Evolutionary conservation across 2,113 vertebrate genomes (phyloP).

Genomic region (Grammomys surdaster): DNA sequence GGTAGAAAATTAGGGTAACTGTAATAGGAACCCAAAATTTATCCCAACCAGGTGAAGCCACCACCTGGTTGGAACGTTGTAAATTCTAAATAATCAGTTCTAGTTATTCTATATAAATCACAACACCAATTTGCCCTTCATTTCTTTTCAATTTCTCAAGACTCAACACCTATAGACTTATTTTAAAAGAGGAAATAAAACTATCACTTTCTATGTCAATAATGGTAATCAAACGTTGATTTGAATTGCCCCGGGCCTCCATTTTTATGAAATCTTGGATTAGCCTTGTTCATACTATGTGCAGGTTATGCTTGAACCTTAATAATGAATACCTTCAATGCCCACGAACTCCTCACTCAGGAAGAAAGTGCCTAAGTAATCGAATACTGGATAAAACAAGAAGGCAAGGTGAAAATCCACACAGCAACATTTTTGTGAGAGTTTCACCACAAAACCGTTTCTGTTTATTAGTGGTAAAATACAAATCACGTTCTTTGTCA

Average conservation of each 20-base stretch:
- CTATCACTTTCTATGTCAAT: neutral
- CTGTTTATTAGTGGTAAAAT: constrained; percentile 85
- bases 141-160: constrained; percentile 9
- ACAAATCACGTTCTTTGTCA: constrained; percentile 81
- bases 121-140: neutral
- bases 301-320: neutral
- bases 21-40: neutral
- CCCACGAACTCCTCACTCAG: constrained; percentile 17
- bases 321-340: constrained; percentile 63
- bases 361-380: constrained; percentile 52
- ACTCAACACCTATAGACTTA: neutral
- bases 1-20: neutral
- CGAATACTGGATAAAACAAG: neutral
- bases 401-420: constrained; percentile 1
- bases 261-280: neutral
- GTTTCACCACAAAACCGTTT: constrained; percentile 68
- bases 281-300: neutral
- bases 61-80: constrained; percentile 2
- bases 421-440: constrained; percentile 47
- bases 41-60: neutral
- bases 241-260: neutral
- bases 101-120: constrained; percentile 19
- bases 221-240: neutral
- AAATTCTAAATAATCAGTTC: constrained; percentile 12
- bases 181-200: constrained; percentile 49